Evolutionary conservation across 2,888 invertebrate species (phyloP).

Genomic region (Drosophila formosana): DNA sequence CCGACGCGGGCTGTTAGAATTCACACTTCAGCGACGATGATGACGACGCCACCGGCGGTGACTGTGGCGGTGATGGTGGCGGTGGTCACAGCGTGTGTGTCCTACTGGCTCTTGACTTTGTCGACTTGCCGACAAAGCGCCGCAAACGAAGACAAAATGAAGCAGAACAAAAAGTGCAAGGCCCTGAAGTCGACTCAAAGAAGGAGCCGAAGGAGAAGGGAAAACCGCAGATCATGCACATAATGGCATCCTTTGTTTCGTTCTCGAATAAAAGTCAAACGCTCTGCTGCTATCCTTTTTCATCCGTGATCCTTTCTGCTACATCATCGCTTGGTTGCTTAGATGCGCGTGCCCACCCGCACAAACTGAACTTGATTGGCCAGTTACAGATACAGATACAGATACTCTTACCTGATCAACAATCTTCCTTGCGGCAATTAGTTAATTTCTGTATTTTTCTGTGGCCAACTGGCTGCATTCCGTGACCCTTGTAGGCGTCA

Average conservation of each 20-base stretch:
- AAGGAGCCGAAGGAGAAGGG: slow-evolving; percentile 4
- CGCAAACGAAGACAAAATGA: slow-evolving; percentile 40
- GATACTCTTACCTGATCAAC: background rate
- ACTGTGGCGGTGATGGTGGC: slow-evolving; percentile 22
- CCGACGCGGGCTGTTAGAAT: slow-evolving; percentile 77
- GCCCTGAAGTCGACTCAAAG: background rate
- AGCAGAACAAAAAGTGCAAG: slow-evolving; percentile 1
- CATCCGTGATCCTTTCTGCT: slow-evolving; percentile 55
- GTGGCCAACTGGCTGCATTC: slow-evolving; percentile 41
- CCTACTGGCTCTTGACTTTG: slow-evolving; percentile 35
- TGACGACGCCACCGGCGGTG: slow-evolving; percentile 33
- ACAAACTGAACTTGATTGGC: slow-evolving; percentile 53
- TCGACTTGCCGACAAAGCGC: slow-evolving; percentile 76
- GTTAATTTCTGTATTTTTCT: slow-evolving; percentile 28
- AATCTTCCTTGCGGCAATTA: slow-evolving; percentile 26
- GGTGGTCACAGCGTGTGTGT: slow-evolving; percentile 60
- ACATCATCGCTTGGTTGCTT: slow-evolving; percentile 44
- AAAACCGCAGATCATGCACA: slow-evolving; percentile 79
- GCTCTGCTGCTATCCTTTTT: slow-evolving; percentile 40
- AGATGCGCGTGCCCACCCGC: slow-evolving; percentile 63
- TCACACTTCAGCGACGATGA: slow-evolving; percentile 70
- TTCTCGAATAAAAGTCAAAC: slow-evolving; percentile 28
- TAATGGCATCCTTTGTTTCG: slow-evolving; percentile 73
- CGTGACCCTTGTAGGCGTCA: slow-evolving; percentile 56
- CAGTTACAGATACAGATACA: too few relatives aligned